Base-by-base conservation (phyloP, 2,888 invertebrate species). In the Clivina fossor region DNA sequence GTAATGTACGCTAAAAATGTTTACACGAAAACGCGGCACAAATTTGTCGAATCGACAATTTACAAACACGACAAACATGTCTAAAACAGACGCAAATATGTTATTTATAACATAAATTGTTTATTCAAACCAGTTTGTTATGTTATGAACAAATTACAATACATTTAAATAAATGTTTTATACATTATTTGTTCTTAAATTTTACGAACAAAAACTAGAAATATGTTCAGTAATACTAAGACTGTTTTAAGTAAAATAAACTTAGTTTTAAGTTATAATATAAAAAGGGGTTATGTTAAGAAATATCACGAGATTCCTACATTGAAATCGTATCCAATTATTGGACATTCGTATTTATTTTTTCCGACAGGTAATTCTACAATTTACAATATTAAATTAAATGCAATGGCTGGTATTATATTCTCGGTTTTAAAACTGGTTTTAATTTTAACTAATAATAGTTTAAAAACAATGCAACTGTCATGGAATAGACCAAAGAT, bases 271-370 rank as follows among this genome's bases (percentile, higher is more conserved):
- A 40, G 40, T 13, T 18, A 13, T n/a, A 9, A 13, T 43, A 11
- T 26, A 19, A 13, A n/a, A 1, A 16, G 32, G 15, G 9, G 8
- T 30, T 11, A 13, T n/a, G 18, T 26, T 38, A 51, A 51, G 13
- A 30, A 20, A 15, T 64, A 67, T 40, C 50, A 59, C 3, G 60
- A 67, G 19, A 41, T 71, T 9, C 70, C 70, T 28, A 63, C 67
- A 16, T 60, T 68, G 50, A 64, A 61, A 53, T 60, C 65, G 5
- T 67, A 65, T 59, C 74, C 74, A 8, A 2, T 72, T 15, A 51
- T 74, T 7, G 72, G 72, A 2, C 72, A 74, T 58, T 63, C 71
- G 0, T 68, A 72, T 61, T 64, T 73, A 51, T 74, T 74, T 63
- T 57, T 70, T 4, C 70, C 71, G 22, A 68, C 67, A 38, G 71